Evolutionary conservation across 1,140 invertebrate species (phyloP), one percentile per base, ranked within the genome.

Genomic region (Cephus cinctus): DNA sequence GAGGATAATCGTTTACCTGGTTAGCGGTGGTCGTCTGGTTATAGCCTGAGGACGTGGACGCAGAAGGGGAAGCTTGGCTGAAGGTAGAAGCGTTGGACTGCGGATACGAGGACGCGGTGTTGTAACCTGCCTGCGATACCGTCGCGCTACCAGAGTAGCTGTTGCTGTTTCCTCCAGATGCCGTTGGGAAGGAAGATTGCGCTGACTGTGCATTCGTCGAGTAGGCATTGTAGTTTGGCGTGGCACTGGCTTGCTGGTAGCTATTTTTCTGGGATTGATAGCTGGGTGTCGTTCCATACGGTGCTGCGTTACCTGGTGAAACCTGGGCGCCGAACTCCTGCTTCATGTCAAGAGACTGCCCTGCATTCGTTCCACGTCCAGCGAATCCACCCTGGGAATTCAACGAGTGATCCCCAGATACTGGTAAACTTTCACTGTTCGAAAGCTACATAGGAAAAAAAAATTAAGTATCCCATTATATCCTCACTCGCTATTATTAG

Each of bases 261-360:
- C 69, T 65, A 14, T 67, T 62, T 35, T 76, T 76, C 25, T 73
- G 67, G 11, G 74, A 56, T 19, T 70, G 71, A 36, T 72, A 73
- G 16, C 59, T 59, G 20, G 66, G 61, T 4, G 67, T 35, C 12
- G 60, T 49, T 14, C 65, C 63, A 20, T 71, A 73, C 3, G 59
- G 56, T 3, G 65, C 41, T n/a, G 69, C 56, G 32, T 66, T 73
- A 11, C 60, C 65, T 4, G 69, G 65, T 0, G 69, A 69, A 5
- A 72, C 65, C 54, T 72, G 71, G 4, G 63, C 62, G 3, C 60
- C 65, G 34, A 72, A 67, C 42, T 73, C 71, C 40, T 62, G 67
- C 21, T 73, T 72, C 3, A 72, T 66, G 20, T 73, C 71, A 35
- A 73, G 49, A 5, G 55, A 53, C 40, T 71, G 66, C 4, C 55